Evolutionary conservation across 2,113 vertebrate genomes (phyloP).

Genomic region (Myiagra hebetior): DNA sequence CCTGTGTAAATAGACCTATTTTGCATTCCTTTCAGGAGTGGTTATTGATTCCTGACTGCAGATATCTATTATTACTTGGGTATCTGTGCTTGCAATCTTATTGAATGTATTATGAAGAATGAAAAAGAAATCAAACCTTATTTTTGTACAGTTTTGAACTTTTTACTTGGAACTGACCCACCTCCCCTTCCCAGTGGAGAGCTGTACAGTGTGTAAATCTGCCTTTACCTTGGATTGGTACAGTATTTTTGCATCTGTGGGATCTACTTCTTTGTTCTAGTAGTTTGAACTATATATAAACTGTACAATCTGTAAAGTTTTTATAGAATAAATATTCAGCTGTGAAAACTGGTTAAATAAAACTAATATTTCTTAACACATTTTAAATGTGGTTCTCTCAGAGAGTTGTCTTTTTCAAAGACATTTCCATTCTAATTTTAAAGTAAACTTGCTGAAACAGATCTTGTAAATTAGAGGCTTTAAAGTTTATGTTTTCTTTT

Average conservation of each 20-base stretch:
- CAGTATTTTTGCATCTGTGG: conserved; percentile 88
- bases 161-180: conserved; percentile 82
- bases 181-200: conserved; percentile 72
- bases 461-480: neutral
- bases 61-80: conserved; percentile 62
- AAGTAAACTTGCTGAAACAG: neutral
- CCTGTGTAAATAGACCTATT: conserved; percentile 71
- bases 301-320: conserved; percentile 93
- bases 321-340: conserved; percentile 90
- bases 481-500: neutral
- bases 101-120: conserved; percentile 83
- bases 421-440: neutral
- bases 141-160: conserved; percentile 89
- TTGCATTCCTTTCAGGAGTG: conserved; percentile 73
- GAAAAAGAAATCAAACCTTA: conserved; percentile 77
- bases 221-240: conserved; percentile 81
- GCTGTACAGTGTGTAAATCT: conserved; percentile 79
- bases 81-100: conserved; percentile 79
- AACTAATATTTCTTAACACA: conserved; percentile 89
- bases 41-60: conserved; percentile 72
- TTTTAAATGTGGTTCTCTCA: conserved; percentile 42
- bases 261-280: conserved; percentile 84
- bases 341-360: conserved; percentile 90
- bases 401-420: neutral
- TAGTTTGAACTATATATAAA: conserved; percentile 86